Percentiles rank a stretch among this genome's conserved stretches.
These are phyloP conservation scores for Eurystomus gularis DNA, from an alignment of 2,113 vertebrate genomes.

Conservation along the genomic window DNA sequence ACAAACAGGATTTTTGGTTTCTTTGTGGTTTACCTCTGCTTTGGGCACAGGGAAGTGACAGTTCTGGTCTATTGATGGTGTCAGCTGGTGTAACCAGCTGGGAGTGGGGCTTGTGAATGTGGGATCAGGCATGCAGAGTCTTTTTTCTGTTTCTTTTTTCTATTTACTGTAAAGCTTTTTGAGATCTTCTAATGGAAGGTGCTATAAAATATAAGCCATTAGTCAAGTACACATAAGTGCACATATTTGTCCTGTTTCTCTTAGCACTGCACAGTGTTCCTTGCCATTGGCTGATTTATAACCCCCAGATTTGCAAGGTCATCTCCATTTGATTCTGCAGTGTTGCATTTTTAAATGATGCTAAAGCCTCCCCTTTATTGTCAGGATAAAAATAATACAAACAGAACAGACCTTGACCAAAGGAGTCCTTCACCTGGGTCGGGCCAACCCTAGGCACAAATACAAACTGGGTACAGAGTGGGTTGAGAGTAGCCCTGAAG, in stretches of 20 bases:
- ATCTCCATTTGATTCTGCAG: conserved; percentile 46
- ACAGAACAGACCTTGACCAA: background rate
- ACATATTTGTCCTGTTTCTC: background rate
- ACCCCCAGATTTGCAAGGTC: conserved; percentile 36
- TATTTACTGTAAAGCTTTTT: background rate
- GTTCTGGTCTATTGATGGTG: background rate
- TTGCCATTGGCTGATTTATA: conserved; percentile 46
- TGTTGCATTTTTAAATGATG: conserved; percentile 36
- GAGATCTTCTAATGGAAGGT: background rate
- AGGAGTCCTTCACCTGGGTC: no score
- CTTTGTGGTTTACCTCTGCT: background rate
- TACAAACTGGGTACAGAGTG: no score
- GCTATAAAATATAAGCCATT: background rate
- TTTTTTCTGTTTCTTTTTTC: background rate
- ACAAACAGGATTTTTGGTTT: background rate
- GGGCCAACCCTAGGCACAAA: no score
- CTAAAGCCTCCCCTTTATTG: conserved; percentile 27
- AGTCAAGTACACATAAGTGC: background rate
- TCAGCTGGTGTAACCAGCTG: background rate
- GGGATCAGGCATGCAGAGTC: background rate
- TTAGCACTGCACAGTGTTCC: background rate
- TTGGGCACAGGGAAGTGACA: background rate
- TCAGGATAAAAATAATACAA: conserved; percentile 35
- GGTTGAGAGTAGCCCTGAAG: no score
- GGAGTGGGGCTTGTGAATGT: background rate